A percentile compares a stretch with the other conserved stretches of the same genome.
Conservation (phyloP, 2,113 vertebrate genomes). For the Chunga burmeisteri region DNA sequence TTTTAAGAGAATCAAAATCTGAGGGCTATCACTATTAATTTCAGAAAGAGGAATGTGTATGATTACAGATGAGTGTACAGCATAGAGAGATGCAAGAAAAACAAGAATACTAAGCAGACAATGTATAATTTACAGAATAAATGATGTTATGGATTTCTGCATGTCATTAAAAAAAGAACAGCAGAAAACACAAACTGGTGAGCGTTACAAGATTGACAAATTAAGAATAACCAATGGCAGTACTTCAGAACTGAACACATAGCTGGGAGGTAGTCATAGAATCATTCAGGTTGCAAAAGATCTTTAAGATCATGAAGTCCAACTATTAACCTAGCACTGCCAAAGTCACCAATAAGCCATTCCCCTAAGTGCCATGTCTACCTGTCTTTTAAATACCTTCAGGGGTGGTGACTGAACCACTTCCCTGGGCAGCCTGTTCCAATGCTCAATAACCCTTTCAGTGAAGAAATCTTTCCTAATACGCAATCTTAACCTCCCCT, state of each 20-base stretch:
- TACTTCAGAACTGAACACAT: background rate
- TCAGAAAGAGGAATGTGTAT: background rate
- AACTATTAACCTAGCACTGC: background rate
- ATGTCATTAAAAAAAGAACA: background rate
- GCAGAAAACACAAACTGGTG: background rate
- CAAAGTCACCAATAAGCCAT: background rate
- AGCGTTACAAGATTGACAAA: background rate
- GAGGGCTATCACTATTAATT: background rate
- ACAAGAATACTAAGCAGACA: background rate
- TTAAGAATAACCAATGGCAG: background rate
- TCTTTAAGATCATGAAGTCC: background rate
- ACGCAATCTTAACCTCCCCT: background rate
- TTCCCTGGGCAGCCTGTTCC: background rate
- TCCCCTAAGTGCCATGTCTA: background rate
- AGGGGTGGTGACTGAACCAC: background rate
- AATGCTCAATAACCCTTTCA: background rate
- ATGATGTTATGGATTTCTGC: background rate
- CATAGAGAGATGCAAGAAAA: background rate
- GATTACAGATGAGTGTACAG: background rate
- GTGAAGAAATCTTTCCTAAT: background rate
- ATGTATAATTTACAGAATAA: background rate
- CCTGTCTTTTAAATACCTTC: background rate
- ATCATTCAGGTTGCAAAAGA: background rate
- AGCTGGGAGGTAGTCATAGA: background rate
- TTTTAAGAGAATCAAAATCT: background rate